These are phyloP conservation scores for Gambelia wislizenii DNA, from an alignment of 2,797 vertebrate genomes.

Conservation along the genomic window DNA sequence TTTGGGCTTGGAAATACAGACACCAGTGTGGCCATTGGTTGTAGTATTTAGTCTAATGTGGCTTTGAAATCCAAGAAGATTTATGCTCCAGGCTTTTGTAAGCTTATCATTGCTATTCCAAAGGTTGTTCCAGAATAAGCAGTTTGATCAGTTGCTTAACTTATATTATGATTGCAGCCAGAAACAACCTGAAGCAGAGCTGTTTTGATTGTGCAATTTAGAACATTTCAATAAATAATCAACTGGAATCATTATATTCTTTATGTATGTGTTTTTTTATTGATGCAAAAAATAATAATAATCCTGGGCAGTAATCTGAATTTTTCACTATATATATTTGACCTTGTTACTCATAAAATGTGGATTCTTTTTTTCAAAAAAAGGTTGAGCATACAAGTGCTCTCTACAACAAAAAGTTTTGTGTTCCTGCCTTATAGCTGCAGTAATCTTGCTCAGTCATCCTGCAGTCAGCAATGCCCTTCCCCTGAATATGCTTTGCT, in stretches of 20 bases:
- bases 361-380: background rate
- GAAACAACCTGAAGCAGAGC: background rate
- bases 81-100: background rate
- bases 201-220: background rate
- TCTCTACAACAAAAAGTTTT: background rate
- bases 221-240: slow-evolving; percentile 5
- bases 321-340: background rate
- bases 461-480: background rate
- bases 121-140: background rate
- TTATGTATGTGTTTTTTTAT: background rate
- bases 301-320: background rate
- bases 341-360: background rate
- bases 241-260: background rate
- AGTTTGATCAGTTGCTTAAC: background rate
- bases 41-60: background rate
- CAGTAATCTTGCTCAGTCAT: background rate
- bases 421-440: background rate
- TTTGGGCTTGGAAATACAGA: background rate
- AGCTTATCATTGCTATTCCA: background rate
- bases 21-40: background rate
- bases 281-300: background rate
- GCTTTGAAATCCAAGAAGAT: background rate
- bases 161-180: background rate
- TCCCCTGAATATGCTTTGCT: background rate
- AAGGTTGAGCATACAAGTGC: background rate